These are phyloP conservation scores for Poecile atricapillus DNA, from an alignment of 2,113 vertebrate species.

Conservation along the genomic window DNA sequence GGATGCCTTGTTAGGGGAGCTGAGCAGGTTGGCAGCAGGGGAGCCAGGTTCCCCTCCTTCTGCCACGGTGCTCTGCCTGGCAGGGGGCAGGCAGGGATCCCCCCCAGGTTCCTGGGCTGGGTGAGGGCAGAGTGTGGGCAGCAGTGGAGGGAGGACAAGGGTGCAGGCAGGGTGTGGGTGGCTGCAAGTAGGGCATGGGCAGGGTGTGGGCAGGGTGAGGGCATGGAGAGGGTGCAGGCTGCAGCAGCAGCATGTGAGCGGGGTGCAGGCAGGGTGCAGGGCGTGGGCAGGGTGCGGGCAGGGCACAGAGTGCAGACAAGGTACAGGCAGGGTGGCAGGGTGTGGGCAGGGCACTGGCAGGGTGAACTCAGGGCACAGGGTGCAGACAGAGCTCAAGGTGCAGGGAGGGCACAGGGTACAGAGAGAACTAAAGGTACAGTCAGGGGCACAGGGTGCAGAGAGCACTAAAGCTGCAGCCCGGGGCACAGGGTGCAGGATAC, in stretches of 20 bases:
- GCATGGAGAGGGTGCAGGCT: not conserved
- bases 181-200: not conserved
- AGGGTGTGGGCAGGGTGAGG: not conserved
- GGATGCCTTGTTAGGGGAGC: not conserved
- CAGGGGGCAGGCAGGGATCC: not conserved
- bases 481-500: no score
- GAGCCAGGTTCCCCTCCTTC: not conserved
- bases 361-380: not conserved
- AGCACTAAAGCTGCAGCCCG: not conserved
- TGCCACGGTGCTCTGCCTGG: not conserved
- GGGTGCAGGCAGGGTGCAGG: not conserved
- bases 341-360: not conserved
- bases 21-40: not conserved
- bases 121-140: not conserved
- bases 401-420: not conserved
- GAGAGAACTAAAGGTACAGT: not conserved
- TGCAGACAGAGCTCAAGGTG: not conserved
- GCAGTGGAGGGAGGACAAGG: not conserved
- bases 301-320: not conserved
- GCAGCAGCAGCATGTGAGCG: not conserved
- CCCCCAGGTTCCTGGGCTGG: not conserved
- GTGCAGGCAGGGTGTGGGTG: not conserved
- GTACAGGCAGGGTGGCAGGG: not conserved
- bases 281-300: not conserved
- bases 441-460: not conserved